Percentiles rank a stretch among this genome's conserved stretches.
Conservation (phyloP, 2,888 invertebrate species). For the Yponomeuta sedellus region DNA sequence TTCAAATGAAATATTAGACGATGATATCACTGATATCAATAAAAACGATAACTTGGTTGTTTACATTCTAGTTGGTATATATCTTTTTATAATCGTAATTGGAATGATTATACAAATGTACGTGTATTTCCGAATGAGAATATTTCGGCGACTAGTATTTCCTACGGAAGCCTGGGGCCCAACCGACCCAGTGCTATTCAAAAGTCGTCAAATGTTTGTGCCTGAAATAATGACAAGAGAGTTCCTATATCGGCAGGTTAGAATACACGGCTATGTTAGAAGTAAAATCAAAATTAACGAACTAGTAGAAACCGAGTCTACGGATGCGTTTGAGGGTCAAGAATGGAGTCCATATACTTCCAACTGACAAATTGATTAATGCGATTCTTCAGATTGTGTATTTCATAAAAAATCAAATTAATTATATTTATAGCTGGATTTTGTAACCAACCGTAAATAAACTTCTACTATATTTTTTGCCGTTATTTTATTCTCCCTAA, state of each 20-base stretch:
- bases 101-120: constrained; percentile 38
- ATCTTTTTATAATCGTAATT: constrained; percentile 36
- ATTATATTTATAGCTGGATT: not conserved
- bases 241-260: constrained; percentile 65
- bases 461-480: too few relatives aligned
- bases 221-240: constrained; percentile 71
- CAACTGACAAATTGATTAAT: constrained; percentile 31
- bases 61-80: constrained; percentile 38
- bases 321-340: constrained; percentile 12
- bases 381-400: not conserved
- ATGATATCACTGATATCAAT: not conserved
- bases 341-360: constrained; percentile 48
- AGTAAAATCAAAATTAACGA: constrained; percentile 19
- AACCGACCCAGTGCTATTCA: constrained; percentile 44
- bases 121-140: constrained; percentile 27
- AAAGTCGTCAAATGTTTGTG: constrained; percentile 65
- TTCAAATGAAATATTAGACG: not conserved
- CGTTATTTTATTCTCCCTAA: too few relatives aligned
- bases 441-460: too few relatives aligned
- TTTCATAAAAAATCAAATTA: too few relatives aligned
- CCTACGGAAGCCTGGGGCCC: constrained; percentile 58
- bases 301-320: constrained; percentile 17
- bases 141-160: constrained; percentile 31
- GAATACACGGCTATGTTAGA: constrained; percentile 50
- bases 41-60: constrained; percentile 25